Evolutionary conservation across 1,140 invertebrate species (phyloP).

Genomic region (Drosophila aff.): DNA sequence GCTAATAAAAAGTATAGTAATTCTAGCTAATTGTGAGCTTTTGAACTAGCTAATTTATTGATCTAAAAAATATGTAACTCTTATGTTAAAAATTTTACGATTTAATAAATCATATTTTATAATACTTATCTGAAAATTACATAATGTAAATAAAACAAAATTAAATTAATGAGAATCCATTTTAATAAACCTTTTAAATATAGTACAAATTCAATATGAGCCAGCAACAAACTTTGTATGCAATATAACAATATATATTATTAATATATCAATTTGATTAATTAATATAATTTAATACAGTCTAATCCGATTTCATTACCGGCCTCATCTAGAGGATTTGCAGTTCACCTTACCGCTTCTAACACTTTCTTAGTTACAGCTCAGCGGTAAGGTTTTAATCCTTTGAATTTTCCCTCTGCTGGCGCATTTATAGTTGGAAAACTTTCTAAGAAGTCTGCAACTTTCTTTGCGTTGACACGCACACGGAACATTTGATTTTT

Average conservation of each 20-base stretch:
- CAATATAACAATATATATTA: too few species aligned
- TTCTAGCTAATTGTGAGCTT: not conserved
- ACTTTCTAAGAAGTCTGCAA: constrained; percentile 16
- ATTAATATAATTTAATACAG: too few species aligned
- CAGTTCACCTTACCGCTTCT: not conserved
- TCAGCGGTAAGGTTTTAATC: not conserved
- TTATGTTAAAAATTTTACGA: too few species aligned
- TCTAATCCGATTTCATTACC: not conserved
- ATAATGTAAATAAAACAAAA: too few species aligned
- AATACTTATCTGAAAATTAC: too few species aligned
- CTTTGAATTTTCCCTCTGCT: not conserved
- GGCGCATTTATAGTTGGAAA: constrained; percentile 18
- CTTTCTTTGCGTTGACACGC: constrained; percentile 24
- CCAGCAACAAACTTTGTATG: too few species aligned
- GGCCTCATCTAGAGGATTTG: constrained; percentile 15
- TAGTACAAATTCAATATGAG: too few species aligned
- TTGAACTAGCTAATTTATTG: not conserved
- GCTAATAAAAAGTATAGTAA: not conserved
- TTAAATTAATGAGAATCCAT: too few species aligned
- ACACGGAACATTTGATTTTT: constrained; percentile 59
- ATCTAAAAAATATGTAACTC: not conserved
- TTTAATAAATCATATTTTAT: too few species aligned
- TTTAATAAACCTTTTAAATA: too few species aligned
- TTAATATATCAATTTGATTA: too few species aligned
- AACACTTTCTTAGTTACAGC: too few species aligned